Conservation (phyloP, 1,140 invertebrate species). For the Camponotus vicinus region DNA sequence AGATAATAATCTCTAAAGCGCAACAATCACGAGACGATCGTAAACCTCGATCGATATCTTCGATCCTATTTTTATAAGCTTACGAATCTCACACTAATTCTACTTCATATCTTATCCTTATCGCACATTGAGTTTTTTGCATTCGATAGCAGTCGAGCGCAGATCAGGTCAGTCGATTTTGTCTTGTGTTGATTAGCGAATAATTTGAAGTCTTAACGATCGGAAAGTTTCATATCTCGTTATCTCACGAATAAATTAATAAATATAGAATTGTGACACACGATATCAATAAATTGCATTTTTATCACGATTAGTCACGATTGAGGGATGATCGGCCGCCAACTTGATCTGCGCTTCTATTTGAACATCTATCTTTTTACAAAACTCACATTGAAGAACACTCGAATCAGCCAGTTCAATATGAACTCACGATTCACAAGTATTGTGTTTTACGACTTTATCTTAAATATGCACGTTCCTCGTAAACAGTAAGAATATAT, state of each 20-base stretch:
- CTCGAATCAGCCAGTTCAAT: constrained; percentile 55
- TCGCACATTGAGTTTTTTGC: constrained; percentile 52
- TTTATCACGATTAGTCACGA: background rate
- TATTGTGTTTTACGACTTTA: constrained; percentile 33
- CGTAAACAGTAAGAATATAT: constrained; percentile 16
- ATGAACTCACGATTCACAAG: constrained; percentile 54
- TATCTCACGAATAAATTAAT: constrained; percentile 29
- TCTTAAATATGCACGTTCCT: constrained; percentile 26
- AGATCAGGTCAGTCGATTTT: constrained; percentile 57
- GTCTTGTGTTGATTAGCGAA: background rate
- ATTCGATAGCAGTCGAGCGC: constrained; percentile 65
- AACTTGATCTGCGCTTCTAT: constrained; percentile 64
- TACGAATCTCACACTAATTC: constrained; percentile 47
- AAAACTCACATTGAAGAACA: constrained; percentile 51
- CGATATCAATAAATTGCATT: background rate
- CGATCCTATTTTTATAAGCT: constrained; percentile 49
- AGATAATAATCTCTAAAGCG: constrained; percentile 60
- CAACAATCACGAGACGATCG: constrained; percentile 58
- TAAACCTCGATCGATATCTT: constrained; percentile 41
- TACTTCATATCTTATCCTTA: constrained; percentile 47
- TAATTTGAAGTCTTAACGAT: constrained; percentile 29
- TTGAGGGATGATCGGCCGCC: background rate
- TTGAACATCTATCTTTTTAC: constrained; percentile 55
- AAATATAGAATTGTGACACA: constrained; percentile 4
- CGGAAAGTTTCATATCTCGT: constrained; percentile 1